A percentile compares a stretch with the other conserved stretches of the same genome.
Conservation (phyloP, 2,113 vertebrate species). For the Pterocles burchelli region DNA sequence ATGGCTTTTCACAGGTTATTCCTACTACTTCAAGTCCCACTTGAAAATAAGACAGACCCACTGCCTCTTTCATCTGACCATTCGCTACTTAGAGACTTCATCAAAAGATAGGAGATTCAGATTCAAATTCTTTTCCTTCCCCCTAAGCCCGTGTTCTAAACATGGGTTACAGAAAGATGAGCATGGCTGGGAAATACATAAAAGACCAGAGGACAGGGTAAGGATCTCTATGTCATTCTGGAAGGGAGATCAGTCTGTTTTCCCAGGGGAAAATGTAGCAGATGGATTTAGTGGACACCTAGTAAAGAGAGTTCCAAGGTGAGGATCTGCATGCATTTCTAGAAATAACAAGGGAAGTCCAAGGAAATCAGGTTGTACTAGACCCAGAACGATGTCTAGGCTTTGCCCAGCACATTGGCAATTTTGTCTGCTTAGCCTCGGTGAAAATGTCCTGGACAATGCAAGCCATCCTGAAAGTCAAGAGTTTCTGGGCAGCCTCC, state of each 20-base stretch:
- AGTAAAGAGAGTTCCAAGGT: not conserved
- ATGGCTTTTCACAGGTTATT: not conserved
- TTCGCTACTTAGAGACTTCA: not conserved
- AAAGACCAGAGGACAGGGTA: not conserved
- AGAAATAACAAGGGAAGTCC: not conserved
- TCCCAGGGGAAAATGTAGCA: not conserved
- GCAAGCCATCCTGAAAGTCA: not conserved
- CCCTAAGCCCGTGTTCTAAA: not conserved
- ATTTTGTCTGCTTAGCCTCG: not conserved
- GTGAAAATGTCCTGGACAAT: not conserved
- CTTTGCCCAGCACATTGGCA: not conserved
- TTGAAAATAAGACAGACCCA: not conserved
- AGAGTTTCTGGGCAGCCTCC: not conserved
- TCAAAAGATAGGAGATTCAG: not conserved
- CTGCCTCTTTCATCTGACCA: not conserved
- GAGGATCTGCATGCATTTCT: not conserved
- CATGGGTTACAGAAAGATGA: not conserved
- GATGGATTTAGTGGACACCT: not conserved
- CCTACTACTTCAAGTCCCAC: not conserved
- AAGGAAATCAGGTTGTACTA: not conserved
- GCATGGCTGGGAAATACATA: rapidly evolving
- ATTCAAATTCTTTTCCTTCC: not conserved
- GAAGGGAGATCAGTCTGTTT: not conserved
- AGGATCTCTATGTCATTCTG: not conserved
- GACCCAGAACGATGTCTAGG: not conserved